These are phyloP conservation scores for Lasioglossum morio DNA, from an alignment of 2,888 invertebrate species.

Conservation along the genomic window DNA sequence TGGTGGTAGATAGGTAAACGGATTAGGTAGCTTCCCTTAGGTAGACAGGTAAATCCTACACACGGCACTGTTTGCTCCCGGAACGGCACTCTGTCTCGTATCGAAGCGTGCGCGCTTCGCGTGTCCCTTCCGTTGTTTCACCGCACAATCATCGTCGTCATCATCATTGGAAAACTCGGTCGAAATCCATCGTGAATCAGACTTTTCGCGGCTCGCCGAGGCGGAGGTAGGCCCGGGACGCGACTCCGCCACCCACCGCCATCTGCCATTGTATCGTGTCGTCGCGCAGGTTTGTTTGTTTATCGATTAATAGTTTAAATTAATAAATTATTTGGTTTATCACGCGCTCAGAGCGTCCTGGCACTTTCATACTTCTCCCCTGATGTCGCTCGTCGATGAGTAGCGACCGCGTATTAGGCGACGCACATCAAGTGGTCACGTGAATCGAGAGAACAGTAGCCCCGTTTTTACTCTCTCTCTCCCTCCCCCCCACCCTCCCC, in stretches of 20 bases:
- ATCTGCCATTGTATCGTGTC: constrained; percentile 15
- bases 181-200: background rate
- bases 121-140: constrained; percentile 14
- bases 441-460: background rate
- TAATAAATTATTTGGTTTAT: constrained; percentile 85
- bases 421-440: background rate
- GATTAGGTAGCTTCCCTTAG: constrained; percentile 41
- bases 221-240: constrained; percentile 11
- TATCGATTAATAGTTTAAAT: constrained; percentile 79
- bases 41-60: constrained; percentile 48
- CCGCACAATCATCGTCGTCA: constrained; percentile 13
- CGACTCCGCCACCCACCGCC: constrained; percentile 4
- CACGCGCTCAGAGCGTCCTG: constrained; percentile 84
- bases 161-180: constrained; percentile 14
- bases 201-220: background rate
- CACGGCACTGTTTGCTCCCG: constrained; percentile 39
- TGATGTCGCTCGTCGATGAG: background rate
- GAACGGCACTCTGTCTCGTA: constrained; percentile 28
- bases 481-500: background rate
- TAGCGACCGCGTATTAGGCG: background rate
- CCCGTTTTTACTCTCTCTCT: background rate
- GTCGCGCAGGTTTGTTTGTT: constrained; percentile 58
- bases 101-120: constrained; percentile 34
- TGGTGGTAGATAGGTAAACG: constrained; percentile 60
- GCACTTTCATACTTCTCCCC: constrained; percentile 76